phyloP scores from a whole-genome alignment of 2,797 vertebrate genomes.

The Hoplostethus atlanticus region DNA sequence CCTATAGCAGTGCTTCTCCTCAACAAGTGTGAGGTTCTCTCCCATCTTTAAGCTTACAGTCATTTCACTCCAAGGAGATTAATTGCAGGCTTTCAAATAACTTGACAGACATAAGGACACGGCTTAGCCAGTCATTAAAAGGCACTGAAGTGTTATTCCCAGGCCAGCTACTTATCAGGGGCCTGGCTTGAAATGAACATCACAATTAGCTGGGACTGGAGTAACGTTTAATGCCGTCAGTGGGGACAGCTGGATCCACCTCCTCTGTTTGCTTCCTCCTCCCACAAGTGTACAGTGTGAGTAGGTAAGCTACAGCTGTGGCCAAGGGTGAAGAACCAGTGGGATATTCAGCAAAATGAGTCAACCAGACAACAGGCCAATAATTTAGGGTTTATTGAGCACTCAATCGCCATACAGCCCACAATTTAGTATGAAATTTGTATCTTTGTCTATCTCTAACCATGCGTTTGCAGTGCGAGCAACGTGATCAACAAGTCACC shows the following conservation, averaged over 20 bases:
- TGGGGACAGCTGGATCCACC: conserved; percentile 37
- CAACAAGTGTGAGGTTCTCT: background rate
- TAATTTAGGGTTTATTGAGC: background rate
- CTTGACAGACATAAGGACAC: conserved; percentile 34
- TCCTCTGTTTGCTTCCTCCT: conserved; percentile 6
- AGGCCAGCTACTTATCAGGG: conserved; percentile 48
- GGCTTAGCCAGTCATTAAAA: conserved; percentile 47
- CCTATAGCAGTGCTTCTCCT: background rate
- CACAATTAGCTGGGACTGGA: conserved; percentile 47
- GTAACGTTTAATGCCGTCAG: conserved; percentile 45
- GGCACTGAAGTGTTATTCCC: conserved; percentile 33
- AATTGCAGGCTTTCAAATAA: conserved; percentile 58
- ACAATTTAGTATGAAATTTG: too few species aligned
- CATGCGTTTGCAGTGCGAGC: too few species aligned
- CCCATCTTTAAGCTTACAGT: conserved; percentile 18
- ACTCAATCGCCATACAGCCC: background rate
- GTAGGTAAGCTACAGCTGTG: background rate
- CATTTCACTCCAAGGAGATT: conserved; percentile 27
- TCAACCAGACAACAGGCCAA: background rate
- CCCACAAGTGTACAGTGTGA: too few species aligned
- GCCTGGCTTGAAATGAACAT: conserved; percentile 31
- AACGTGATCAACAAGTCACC: too few species aligned
- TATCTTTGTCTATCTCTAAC: too few species aligned
- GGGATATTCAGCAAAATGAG: background rate
- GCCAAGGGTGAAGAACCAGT: too few species aligned